A percentile compares a stretch with the other conserved stretches of the same genome.
Evolutionary conservation across 2,113 vertebrate species (phyloP).

Genomic region (Petrocephalus zakoni): DNA sequence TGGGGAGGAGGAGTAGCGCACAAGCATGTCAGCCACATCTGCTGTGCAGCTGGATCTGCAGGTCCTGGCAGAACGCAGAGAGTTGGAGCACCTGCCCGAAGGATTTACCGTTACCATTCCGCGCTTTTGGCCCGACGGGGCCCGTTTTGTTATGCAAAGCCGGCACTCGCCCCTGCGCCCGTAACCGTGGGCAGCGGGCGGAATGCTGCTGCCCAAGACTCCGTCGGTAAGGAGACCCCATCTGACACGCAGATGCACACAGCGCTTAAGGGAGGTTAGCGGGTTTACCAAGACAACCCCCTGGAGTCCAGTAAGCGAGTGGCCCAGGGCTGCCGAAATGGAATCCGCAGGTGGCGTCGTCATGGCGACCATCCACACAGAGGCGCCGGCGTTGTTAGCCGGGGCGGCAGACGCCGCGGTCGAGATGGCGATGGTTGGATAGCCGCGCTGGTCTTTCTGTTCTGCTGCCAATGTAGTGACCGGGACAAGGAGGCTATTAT

Average conservation of each 20-base stretch:
- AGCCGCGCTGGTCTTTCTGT: not conserved
- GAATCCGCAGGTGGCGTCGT: not conserved
- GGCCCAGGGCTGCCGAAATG: not conserved
- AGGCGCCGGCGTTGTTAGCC: not conserved
- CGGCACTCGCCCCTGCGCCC: not conserved
- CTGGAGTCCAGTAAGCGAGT: not conserved
- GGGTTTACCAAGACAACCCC: not conserved
- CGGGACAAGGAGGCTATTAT: not conserved
- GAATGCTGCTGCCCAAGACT: not conserved
- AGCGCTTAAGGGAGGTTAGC: not conserved
- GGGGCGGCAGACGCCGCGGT: not conserved
- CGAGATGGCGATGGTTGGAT: not conserved
- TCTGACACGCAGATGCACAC: not conserved
- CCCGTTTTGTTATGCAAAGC: not conserved
- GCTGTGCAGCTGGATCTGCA: not conserved
- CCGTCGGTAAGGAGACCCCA: not conserved
- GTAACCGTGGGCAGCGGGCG: not conserved
- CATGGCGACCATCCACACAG: not conserved
- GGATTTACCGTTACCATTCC: not conserved
- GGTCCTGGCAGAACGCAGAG: not conserved
- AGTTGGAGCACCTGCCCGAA: not conserved
- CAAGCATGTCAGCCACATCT: not conserved
- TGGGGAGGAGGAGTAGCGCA: not conserved
- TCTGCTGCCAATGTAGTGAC: not conserved
- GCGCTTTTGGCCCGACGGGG: not conserved